Evolutionary conservation across 35 echinoderm and acorn worm genomes (phyloP).

Genomic region (Amphiura filiformis): DNA sequence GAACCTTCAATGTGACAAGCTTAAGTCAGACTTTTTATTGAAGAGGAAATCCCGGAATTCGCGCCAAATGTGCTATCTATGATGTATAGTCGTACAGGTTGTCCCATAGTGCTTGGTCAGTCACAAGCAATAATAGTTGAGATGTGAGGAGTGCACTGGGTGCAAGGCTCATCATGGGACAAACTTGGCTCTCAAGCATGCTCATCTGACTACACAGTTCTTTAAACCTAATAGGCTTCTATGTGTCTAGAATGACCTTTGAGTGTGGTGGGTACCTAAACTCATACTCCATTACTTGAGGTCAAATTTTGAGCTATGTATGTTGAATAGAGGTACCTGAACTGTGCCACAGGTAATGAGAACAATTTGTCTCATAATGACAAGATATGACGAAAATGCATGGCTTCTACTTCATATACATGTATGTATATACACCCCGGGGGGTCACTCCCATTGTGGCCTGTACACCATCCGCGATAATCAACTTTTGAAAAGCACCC

Average conservation of each 20-base stretch:
- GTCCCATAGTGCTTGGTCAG: background rate
- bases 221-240: no score
- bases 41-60: background rate
- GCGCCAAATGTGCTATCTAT: background rate
- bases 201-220: background rate
- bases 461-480: no score
- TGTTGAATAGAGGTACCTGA: background rate
- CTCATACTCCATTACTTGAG: no score
- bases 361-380: no score
- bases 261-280: no score
- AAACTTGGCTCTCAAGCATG: background rate
- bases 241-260: no score
- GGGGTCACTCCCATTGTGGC: no score
- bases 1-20: background rate
- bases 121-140: background rate
- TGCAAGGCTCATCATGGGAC: background rate
- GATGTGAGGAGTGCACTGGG: background rate
- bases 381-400: no score
- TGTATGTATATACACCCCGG: no score
- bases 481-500: no score
- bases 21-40: background rate
- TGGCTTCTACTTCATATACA: no score
- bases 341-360: background rate
- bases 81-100: background rate
- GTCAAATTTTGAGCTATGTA: no score